Base-by-base conservation (phyloP, 2,797 vertebrate genomes). In the Cynodonichthys magdalenae region DNA sequence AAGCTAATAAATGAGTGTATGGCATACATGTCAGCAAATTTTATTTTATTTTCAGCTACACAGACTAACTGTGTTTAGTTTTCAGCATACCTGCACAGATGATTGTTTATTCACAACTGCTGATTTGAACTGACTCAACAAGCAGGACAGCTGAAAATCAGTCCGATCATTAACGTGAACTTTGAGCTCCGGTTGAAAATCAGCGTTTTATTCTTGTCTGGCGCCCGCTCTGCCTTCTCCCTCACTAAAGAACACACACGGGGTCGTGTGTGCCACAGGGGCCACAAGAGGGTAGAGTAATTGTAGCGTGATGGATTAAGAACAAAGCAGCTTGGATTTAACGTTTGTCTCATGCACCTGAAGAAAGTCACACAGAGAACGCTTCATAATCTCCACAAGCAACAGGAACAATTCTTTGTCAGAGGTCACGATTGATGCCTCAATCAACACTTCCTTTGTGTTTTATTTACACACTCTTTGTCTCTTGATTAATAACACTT, bases 301-400 rank as follows among this genome's bases (percentile, higher is more conserved):
- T 77, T 80, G 75, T 51, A 34, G 52, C 65, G 60, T 63, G 67
- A 72, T 76, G 53, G 77, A 78, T 59, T 24, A 59, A 62, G 61
- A 54, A 69, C 4, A 12, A 20, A 44, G 28, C 34, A 19, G 19
- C 11, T 4, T 5, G 15, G 3, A 19, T 46, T 46, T 42, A 31
- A 24, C 0, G 36, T 54, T 49, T 44, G 4, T 67, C 53, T 64
- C n/a, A 54, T 63, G 68, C 60, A 61, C 52, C 18, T 49, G 2
- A 1, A 42, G 44, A 69, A 20, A 79, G 75, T 87, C 63, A 75
- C 49, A 27, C 4, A 17, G 50, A 53, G 53, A 69, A 29, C 48
- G 51, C 49, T 59, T 85, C 75, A 84, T 92, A 79, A 84, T 71
- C 54, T 59, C 62, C 34, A 53, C 53, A 53, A 53, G 59, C 69